Evolutionary conservation across 2,797 vertebrate genomes (phyloP).

Genomic region (Margarornis squamiger): DNA sequence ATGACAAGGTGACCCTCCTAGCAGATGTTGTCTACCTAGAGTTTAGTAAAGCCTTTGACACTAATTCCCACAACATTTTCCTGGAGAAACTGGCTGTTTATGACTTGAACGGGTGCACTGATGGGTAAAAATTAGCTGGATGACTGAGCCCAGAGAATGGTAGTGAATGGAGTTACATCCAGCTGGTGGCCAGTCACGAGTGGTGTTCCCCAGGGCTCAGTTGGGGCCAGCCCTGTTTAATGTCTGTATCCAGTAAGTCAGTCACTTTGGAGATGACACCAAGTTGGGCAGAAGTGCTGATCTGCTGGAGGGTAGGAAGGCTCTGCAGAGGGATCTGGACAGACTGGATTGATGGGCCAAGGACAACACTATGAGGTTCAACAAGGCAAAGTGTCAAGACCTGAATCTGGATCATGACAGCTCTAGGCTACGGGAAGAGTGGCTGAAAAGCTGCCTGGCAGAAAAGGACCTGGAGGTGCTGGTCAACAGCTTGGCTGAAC

Average conservation of each 20-base stretch:
- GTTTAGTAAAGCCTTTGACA: neutral
- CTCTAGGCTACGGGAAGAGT: neutral
- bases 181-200: neutral
- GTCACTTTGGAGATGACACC: neutral
- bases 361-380: neutral
- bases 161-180: neutral
- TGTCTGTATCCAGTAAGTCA: neutral
- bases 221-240: neutral
- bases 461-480: neutral
- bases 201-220: neutral
- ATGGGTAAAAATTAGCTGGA: neutral
- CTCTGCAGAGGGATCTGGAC: neutral
- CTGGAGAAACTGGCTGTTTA: neutral
- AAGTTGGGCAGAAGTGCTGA: neutral
- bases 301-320: neutral
- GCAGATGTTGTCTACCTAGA: neutral
- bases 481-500: neutral
- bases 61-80: neutral
- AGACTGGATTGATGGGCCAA: fast-evolving
- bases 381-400: neutral
- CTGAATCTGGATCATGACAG: fast-evolving
- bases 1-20: neutral
- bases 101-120: neutral
- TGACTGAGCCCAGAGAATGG: too few species aligned
- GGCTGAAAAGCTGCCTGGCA: neutral